Evolutionary conservation across 1,140 invertebrate species (phyloP).

Genomic region (Drosophila murphyi): DNA sequence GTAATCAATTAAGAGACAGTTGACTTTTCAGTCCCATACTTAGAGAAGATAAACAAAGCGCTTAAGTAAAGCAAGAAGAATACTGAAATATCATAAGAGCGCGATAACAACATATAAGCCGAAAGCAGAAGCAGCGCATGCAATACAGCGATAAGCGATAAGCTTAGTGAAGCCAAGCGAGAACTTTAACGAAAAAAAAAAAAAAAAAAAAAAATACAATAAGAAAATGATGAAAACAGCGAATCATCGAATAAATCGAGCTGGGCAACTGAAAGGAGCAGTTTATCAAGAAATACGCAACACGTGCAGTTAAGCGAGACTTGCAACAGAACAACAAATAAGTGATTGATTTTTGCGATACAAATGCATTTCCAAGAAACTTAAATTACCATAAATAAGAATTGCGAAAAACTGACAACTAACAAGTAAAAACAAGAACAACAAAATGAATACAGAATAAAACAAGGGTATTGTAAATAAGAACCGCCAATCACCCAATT

Average conservation of each 20-base stretch:
- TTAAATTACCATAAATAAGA: too few relatives aligned
- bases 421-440: too few relatives aligned
- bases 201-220: too few relatives aligned
- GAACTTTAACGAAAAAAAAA: background rate
- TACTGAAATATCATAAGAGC: too few relatives aligned
- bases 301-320: background rate
- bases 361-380: background rate
- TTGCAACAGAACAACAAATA: background rate
- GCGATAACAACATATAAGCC: too few relatives aligned
- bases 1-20: conserved; percentile 77
- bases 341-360: background rate
- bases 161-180: conserved; percentile 2
- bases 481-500: too few relatives aligned
- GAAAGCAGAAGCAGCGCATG: background rate
- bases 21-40: conserved; percentile 28
- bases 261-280: background rate
- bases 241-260: too few relatives aligned
- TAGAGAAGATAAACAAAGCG: conserved; percentile 1
- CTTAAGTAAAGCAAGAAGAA: too few relatives aligned
- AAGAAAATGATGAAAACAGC: too few relatives aligned
- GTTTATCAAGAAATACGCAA: background rate
- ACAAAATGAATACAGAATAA: too few relatives aligned
- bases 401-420: too few relatives aligned
- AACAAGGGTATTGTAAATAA: too few relatives aligned
- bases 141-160: background rate